A percentile compares a stretch with the other conserved stretches of the same genome.
Evolutionary conservation across 2,888 invertebrate genomes (phyloP).

Genomic region (Nipponacmea schrenckii): DNA sequence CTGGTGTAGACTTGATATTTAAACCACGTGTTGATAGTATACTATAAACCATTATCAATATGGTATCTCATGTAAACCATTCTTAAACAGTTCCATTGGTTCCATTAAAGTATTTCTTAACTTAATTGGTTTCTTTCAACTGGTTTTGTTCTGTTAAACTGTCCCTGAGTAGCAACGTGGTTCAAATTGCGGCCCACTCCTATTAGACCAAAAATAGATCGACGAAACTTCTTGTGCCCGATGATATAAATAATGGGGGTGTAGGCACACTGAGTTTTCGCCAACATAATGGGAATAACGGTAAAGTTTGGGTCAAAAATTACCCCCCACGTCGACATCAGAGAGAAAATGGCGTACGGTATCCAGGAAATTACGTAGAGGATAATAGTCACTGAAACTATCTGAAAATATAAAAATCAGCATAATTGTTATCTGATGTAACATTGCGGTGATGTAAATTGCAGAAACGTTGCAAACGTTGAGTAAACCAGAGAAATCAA

Average conservation of each 20-base stretch:
- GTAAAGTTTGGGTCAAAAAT: conserved; percentile 9
- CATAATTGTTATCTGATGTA: background rate
- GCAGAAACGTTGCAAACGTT: no score
- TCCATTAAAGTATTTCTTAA: no score
- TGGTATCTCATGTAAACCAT: no score
- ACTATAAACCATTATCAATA: no score
- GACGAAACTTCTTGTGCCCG: conserved; percentile 19
- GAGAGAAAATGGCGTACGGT: conserved; percentile 25
- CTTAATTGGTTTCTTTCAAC: no score
- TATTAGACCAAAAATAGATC: conserved; percentile 8
- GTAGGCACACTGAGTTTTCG: conserved; percentile 32
- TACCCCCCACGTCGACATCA: conserved; percentile 19
- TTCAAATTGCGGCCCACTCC: background rate
- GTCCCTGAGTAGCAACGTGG: no score
- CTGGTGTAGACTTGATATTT: no score
- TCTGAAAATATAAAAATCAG: conserved; percentile 16
- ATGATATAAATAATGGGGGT: conserved; percentile 28
- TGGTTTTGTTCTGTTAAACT: no score
- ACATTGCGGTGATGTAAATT: no score
- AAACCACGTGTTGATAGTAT: no score
- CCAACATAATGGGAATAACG: conserved; percentile 32
- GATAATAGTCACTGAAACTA: conserved; percentile 17
- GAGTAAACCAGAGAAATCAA: no score
- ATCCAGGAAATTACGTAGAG: conserved; percentile 21
- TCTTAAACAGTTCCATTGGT: no score